Evolutionary conservation across 1,140 invertebrate genomes (phyloP), one percentile per base, ranked within the genome.

Genomic region (Daktulosphaira vitifoliae): DNA sequence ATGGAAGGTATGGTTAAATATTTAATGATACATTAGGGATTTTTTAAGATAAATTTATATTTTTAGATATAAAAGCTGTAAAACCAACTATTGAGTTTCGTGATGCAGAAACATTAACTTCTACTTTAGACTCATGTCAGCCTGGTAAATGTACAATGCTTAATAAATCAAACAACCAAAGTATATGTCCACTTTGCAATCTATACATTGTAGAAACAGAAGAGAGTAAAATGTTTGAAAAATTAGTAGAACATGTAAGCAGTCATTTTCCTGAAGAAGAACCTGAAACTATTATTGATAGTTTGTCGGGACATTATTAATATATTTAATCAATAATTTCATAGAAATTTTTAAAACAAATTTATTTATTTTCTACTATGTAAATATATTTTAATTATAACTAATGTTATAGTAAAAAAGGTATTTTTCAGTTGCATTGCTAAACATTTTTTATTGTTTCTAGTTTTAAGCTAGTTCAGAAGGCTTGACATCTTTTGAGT

Each of bases 401-500:
- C n/a, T n/a, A n/a, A n/a, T n/a, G n/a, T n/a, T n/a, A n/a, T n/a
- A n/a, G n/a, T n/a, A n/a, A n/a, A n/a, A n/a, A n/a, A n/a, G n/a
- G n/a, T n/a, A n/a, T n/a, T n/a, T n/a, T n/a, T n/a, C n/a, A n/a
- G n/a, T n/a, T n/a, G n/a, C n/a, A n/a, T n/a, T n/a, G n/a, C n/a
- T n/a, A n/a, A n/a, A n/a, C n/a, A n/a, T n/a, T n/a, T n/a, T n/a
- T n/a, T n/a, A n/a, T n/a, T n/a, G n/a, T n/a, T n/a, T n/a, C n/a
- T n/a, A n/a, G n/a, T n/a, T 4, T n/a, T 81, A 89, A 37, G 81
- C 84, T 72, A 88, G 76, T 68, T 87, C 78, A 20, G 81, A 81
- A 44, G 85, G 85, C 74, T 88, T 86, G 2, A 88, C 78, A 75
- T 87, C 83, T 69, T 78, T 85, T 9, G 79, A 80, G 23, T 81